A percentile compares a stretch with the other conserved stretches of the same genome.
phyloP scores from a whole-genome alignment of 2,888 invertebrate genomes.

The Agrotis segetum region DNA sequence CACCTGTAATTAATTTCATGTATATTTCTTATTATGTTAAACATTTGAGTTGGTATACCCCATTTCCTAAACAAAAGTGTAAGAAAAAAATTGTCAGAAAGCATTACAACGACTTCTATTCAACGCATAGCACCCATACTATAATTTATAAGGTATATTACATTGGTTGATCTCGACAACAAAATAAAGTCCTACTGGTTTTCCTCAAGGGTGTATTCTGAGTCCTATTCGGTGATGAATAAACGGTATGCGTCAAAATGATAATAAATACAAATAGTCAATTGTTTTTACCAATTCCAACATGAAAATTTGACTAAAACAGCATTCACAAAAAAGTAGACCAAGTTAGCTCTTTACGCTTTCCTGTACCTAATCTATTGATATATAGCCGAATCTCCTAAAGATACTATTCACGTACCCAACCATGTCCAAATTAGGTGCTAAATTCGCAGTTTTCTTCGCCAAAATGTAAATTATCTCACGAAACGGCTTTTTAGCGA shows the following conservation, averaged over 20 bases:
- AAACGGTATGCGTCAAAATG: too few species aligned
- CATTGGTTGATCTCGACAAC: background rate
- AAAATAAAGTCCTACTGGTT: background rate
- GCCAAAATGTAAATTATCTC: constrained; percentile 32
- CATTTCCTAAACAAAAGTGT: background rate
- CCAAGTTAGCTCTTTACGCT: too few species aligned
- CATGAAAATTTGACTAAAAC: too few species aligned
- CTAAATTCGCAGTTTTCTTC: constrained; percentile 38
- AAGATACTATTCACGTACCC: constrained; percentile 6
- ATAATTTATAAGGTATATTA: background rate
- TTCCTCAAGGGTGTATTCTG: constrained; percentile 3
- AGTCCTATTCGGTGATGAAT: background rate
- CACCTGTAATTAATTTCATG: background rate
- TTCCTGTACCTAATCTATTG: background rate
- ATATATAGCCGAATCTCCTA: background rate
- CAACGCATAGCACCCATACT: background rate
- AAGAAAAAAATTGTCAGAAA: background rate
- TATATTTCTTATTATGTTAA: constrained; percentile 5
- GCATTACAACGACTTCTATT: background rate
- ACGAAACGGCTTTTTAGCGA: constrained; percentile 28
- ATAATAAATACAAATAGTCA: background rate
- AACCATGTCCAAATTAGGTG: constrained; percentile 47
- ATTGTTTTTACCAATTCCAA: background rate
- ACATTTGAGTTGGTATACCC: background rate
- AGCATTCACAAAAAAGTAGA: too few species aligned